These are phyloP conservation scores for Melanotaenia duboulayi DNA, from an alignment of 2,113 vertebrate species.

Conservation along the genomic window DNA sequence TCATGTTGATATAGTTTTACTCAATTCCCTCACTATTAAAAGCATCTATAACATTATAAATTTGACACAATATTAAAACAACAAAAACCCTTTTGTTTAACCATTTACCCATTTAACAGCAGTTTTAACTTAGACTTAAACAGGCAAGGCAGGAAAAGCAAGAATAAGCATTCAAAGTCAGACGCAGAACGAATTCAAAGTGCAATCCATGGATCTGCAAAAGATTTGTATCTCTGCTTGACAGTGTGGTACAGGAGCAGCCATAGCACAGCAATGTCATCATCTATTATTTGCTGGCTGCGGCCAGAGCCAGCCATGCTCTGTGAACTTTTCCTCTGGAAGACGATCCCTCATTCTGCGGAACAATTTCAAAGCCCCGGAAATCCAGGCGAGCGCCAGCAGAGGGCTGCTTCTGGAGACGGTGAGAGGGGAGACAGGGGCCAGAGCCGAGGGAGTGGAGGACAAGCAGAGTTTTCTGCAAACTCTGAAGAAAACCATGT, in stretches of 20 bases:
- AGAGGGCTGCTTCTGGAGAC: slow-evolving; percentile 58
- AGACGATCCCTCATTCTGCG: slow-evolving; percentile 76
- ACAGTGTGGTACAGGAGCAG: slow-evolving; percentile 48
- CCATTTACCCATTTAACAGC: too few relatives aligned
- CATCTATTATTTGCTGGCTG: slow-evolving; percentile 81
- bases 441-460: slow-evolving; percentile 1
- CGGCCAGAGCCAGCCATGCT: slow-evolving; percentile 83
- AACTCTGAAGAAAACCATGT: slow-evolving; percentile 7
- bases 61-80: not conserved
- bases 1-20: not conserved
- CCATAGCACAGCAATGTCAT: slow-evolving; percentile 79
- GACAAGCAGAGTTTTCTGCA: slow-evolving; percentile 13
- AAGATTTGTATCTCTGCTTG: slow-evolving; percentile 18
- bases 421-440: slow-evolving; percentile 35
- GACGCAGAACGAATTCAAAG: slow-evolving; percentile 10
- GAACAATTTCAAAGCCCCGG: slow-evolving; percentile 86
- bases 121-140: slow-evolving; percentile 7
- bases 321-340: slow-evolving; percentile 83
- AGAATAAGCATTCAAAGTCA: not conserved
- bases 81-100: too few relatives aligned
- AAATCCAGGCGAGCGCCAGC: slow-evolving; percentile 79
- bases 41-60: not conserved
- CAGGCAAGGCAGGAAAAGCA: not conserved
- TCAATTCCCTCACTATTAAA: not conserved
- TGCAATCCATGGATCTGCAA: slow-evolving; percentile 19